These are phyloP conservation scores for Achlya flavicornis DNA, from an alignment of 2,888 invertebrate species.

Conservation along the genomic window DNA sequence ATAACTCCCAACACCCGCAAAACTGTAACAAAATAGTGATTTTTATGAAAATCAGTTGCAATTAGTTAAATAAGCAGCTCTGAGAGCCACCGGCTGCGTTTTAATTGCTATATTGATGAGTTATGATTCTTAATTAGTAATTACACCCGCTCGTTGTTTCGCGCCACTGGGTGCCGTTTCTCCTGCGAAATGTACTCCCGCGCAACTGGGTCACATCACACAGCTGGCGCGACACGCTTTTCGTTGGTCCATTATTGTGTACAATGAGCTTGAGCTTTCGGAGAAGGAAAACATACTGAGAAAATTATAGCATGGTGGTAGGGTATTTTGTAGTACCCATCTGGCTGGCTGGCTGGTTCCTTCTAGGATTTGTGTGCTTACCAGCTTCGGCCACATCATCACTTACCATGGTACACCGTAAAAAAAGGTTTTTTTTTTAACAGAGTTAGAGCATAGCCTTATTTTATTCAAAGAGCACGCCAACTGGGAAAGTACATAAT, in stretches of 20 bases:
- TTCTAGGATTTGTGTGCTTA: too few relatives aligned
- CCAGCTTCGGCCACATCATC: too few relatives aligned
- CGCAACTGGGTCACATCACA: neutral
- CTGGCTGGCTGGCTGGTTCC: too few relatives aligned
- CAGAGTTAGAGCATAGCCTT: too few relatives aligned
- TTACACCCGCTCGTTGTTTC: slow-evolving; percentile 56
- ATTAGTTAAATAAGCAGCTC: slow-evolving; percentile 67
- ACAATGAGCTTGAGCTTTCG: neutral
- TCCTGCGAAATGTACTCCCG: slow-evolving; percentile 5
- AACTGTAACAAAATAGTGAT: slow-evolving; percentile 59
- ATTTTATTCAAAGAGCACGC: too few relatives aligned
- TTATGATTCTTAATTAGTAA: slow-evolving; percentile 74
- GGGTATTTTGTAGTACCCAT: too few relatives aligned
- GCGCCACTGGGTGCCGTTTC: slow-evolving; percentile 31
- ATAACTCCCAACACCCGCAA: slow-evolving; percentile 24
- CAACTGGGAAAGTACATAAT: too few relatives aligned
- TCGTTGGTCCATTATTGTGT: neutral
- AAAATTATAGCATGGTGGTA: too few relatives aligned
- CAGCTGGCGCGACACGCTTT: neutral
- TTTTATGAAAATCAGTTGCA: slow-evolving; percentile 69
- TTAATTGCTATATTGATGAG: slow-evolving; percentile 77
- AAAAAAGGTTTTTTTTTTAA: too few relatives aligned
- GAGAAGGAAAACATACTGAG: too few relatives aligned
- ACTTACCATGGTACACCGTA: too few relatives aligned
- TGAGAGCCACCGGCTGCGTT: slow-evolving; percentile 37